Evolutionary conservation across 2,888 invertebrate species (phyloP).

Genomic region (Rhodophaea formosa): DNA sequence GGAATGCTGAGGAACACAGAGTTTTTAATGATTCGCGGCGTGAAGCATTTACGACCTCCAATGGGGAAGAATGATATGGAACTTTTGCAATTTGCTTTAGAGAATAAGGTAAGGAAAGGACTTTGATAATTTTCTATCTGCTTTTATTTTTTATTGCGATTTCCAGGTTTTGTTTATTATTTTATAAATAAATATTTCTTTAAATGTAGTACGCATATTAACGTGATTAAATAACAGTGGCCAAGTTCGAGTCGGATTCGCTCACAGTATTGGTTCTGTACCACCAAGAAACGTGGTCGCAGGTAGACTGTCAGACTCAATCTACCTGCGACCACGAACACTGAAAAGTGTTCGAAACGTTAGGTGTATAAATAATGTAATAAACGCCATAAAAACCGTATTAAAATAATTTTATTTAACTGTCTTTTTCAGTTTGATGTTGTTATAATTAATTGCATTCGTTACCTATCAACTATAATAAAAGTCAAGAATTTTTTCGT

Average conservation of each 20-base stretch:
- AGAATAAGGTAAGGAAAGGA: constrained; percentile 39
- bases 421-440: constrained; percentile 41
- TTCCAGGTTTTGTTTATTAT: constrained; percentile 10
- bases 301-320: too few species aligned
- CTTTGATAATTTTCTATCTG: background rate
- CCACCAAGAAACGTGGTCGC: too few species aligned
- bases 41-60: constrained; percentile 39
- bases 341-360: too few species aligned
- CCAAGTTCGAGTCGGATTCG: too few species aligned
- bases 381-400: too few species aligned
- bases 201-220: too few species aligned
- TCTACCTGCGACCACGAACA: too few species aligned
- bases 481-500: constrained; percentile 37
- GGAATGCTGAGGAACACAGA: constrained; percentile 37
- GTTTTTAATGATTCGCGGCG: constrained; percentile 43
- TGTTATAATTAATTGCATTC: constrained; percentile 43
- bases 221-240: too few species aligned
- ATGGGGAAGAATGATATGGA: constrained; percentile 45
- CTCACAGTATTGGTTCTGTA: too few species aligned
- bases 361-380: too few species aligned
- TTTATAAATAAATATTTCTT: constrained; percentile 15
- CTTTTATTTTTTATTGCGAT: too few species aligned
- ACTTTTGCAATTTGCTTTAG: constrained; percentile 46
- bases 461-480: constrained; percentile 33
- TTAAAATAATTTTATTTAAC: too few species aligned